phyloP scores from a whole-genome alignment of 1,140 invertebrate species.

The Calephelis virginiensis region DNA sequence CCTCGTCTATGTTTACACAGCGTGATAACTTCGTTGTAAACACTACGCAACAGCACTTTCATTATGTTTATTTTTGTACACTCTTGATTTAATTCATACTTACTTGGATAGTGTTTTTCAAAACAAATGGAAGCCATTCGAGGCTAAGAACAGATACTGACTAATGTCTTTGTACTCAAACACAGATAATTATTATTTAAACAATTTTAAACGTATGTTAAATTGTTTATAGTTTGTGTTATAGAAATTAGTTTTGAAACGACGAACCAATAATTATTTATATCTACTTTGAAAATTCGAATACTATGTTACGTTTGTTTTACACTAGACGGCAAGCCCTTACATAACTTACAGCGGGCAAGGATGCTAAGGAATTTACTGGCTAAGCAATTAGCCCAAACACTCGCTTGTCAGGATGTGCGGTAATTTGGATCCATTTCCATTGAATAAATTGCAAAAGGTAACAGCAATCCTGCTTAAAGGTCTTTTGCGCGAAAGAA shows the following conservation, averaged over 20 bases:
- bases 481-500: no score
- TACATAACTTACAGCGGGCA: no score
- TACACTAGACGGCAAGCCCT: no score
- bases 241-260: not conserved
- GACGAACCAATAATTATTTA: not conserved
- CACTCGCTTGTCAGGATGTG: no score
- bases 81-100: slow-evolving; percentile 32
- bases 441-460: no score
- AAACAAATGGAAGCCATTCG: slow-evolving; percentile 1
- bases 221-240: not conserved
- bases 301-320: no score
- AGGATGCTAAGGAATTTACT: no score
- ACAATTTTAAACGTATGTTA: not conserved
- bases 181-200: not conserved
- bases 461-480: no score
- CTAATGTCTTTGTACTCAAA: not conserved
- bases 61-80: slow-evolving; percentile 52
- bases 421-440: no score
- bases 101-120: slow-evolving; percentile 24
- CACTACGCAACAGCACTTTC: slow-evolving; percentile 42
- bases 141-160: not conserved
- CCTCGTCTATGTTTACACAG: slow-evolving; percentile 41
- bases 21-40: slow-evolving; percentile 52
- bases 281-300: no score
- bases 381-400: no score